phyloP scores from a whole-genome alignment of 2,888 invertebrate genomes.

The Zhuqinia jingwanae region DNA sequence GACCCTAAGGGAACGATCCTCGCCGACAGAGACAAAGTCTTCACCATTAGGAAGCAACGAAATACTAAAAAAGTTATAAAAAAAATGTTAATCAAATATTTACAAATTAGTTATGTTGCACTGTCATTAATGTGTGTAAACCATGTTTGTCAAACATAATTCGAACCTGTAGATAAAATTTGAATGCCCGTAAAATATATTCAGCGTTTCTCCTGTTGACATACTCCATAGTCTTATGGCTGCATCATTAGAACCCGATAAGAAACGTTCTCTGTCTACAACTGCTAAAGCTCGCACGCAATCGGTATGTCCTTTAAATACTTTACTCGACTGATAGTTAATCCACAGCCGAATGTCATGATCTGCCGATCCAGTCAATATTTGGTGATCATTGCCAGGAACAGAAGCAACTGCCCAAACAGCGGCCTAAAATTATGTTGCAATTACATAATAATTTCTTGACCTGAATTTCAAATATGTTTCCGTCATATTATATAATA shows the following conservation, averaged over 20 bases:
- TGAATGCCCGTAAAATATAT: conserved; percentile 90
- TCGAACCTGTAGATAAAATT: conserved; percentile 95
- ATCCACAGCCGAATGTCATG: conserved; percentile 93
- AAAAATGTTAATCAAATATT: neutral
- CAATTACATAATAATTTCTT: neutral
- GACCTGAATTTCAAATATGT: neutral
- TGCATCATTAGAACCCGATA: conserved; percentile 97
- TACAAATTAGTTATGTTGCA: neutral
- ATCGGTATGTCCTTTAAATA: conserved; percentile 90
- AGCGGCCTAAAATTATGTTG: conserved; percentile 83
- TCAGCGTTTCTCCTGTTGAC: conserved; percentile 88
- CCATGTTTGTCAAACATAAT: too few relatives aligned
- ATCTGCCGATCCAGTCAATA: conserved; percentile 96
- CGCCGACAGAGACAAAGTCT: conserved; percentile 91
- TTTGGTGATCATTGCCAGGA: conserved; percentile 80
- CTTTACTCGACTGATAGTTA: conserved; percentile 84
- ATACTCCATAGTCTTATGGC: conserved; percentile 91
- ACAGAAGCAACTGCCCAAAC: conserved; percentile 88
- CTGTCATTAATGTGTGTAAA: neutral
- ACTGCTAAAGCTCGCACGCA: conserved; percentile 92
- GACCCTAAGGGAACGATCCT: conserved; percentile 91
- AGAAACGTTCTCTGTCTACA: conserved; percentile 87
- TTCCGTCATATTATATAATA: too few relatives aligned
- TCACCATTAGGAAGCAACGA: conserved; percentile 81
- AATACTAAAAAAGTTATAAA: conserved; percentile 80